Evolutionary conservation across 2,888 invertebrate species (phyloP).

Genomic region (Lordiphosa fenestrarum): DNA sequence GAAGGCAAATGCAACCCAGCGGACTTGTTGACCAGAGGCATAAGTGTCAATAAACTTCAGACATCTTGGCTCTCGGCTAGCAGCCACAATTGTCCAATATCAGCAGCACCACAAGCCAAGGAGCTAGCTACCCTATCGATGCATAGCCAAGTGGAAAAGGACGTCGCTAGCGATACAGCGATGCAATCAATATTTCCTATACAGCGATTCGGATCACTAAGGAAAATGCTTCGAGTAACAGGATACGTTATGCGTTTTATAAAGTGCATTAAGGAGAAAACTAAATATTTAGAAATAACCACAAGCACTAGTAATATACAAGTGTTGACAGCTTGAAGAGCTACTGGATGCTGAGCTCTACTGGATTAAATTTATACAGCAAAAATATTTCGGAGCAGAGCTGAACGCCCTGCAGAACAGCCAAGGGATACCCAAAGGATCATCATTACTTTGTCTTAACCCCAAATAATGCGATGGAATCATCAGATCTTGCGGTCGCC

Average conservation of each 20-base stretch:
- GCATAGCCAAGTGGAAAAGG: neutral
- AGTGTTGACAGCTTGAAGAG: neutral
- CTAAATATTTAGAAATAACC: neutral
- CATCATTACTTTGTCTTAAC: no score
- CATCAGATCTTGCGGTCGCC: no score
- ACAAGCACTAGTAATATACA: neutral
- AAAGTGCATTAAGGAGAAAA: neutral
- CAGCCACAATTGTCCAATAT: neutral
- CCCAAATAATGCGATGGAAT: no score
- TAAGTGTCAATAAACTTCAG: neutral
- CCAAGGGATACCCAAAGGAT: no score
- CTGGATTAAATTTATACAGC: constrained; percentile 1
- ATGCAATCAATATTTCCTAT: neutral
- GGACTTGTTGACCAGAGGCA: neutral
- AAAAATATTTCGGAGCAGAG: neutral
- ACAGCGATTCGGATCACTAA: neutral
- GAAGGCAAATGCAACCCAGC: neutral
- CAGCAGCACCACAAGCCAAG: neutral
- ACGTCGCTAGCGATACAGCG: neutral
- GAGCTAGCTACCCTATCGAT: neutral
- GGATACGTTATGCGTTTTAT: neutral
- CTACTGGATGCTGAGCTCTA: neutral
- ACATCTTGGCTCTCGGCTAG: neutral
- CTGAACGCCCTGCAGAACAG: no score
- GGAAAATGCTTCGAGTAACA: neutral